These are phyloP conservation scores for Crioceris asparagi DNA, from an alignment of 2,888 invertebrate genomes.

Conservation along the genomic window DNA sequence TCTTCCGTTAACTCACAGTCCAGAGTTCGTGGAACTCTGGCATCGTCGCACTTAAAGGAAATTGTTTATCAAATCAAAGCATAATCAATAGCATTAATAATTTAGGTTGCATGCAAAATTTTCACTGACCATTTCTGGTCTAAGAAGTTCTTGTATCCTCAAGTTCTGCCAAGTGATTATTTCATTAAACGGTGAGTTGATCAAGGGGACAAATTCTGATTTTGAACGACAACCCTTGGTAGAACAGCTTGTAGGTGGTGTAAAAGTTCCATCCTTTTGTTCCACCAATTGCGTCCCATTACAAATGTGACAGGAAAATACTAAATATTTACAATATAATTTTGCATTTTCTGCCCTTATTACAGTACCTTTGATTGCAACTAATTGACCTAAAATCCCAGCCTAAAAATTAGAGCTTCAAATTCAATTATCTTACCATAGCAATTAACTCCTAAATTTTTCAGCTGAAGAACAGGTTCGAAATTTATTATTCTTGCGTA, in stretches of 20 bases:
- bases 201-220: conserved; percentile 51
- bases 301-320: conserved; percentile 66
- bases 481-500: conserved; percentile 51
- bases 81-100: conserved; percentile 4
- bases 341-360: conserved; percentile 68
- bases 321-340: conserved; percentile 63
- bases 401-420: no score
- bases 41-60: conserved; percentile 50
- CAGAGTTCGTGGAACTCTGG: conserved; percentile 64
- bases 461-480: conserved; percentile 54
- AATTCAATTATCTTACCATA: conserved; percentile 52
- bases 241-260: conserved; percentile 47
- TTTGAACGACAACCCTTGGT: conserved; percentile 45
- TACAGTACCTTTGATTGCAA: conserved; percentile 75
- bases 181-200: conserved; percentile 58
- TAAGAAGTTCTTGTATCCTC: conserved; percentile 68
- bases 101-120: no score
- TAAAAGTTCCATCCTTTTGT: conserved; percentile 52
- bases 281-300: conserved; percentile 52
- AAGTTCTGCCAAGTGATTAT: conserved; percentile 72
- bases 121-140: conserved; percentile 56
- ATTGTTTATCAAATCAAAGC: background rate
- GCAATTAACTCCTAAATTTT: conserved; percentile 59
- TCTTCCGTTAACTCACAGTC: conserved; percentile 80
- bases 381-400: conserved; percentile 55